A percentile compares a stretch with the other conserved stretches of the same genome.
Conservation (phyloP, 2,888 invertebrate genomes). For the Trachelus stipa region DNA sequence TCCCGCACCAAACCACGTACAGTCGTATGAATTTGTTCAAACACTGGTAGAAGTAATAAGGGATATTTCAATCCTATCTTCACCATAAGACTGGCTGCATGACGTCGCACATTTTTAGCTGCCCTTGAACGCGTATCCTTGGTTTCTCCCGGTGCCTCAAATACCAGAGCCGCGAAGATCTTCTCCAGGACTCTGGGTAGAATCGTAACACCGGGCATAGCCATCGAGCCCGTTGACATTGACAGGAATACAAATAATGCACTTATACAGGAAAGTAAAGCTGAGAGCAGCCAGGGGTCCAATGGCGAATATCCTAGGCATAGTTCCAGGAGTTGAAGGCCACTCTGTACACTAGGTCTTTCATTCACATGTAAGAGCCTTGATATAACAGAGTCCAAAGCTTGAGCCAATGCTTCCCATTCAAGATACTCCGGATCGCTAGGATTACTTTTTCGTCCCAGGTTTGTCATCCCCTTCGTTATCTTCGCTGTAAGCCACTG, state of each 20-base stretch:
- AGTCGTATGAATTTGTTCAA: conserved; percentile 84
- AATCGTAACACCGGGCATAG: conserved; percentile 75
- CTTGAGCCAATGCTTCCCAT: conserved; percentile 85
- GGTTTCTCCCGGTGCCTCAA: conserved; percentile 76
- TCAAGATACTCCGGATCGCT: conserved; percentile 80
- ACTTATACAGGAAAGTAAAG: conserved; percentile 90
- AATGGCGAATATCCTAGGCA: conserved; percentile 81
- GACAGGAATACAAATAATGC: conserved; percentile 91
- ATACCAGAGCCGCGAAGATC: conserved; percentile 87
- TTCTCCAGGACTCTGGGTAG: conserved; percentile 87
- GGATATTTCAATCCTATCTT: conserved; percentile 92
- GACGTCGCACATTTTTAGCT: conserved; percentile 87
- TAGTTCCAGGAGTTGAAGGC: conserved; percentile 81
- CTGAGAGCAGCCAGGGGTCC: conserved; percentile 85
- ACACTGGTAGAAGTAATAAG: conserved; percentile 84
- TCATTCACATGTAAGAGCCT: conserved; percentile 80
- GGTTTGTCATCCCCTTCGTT: conserved; percentile 71
- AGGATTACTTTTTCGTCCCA: conserved; percentile 62
- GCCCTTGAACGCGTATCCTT: conserved; percentile 77
- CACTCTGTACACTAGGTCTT: conserved; percentile 80
- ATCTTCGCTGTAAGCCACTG: conserved; percentile 84
- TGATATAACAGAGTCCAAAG: conserved; percentile 85
- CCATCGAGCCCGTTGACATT: conserved; percentile 85
- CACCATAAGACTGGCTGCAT: conserved; percentile 90
- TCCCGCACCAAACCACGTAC: conserved; percentile 79